Percentiles rank a stretch among this genome's conserved stretches.
phyloP scores from a whole-genome alignment of 2,888 invertebrate species.

The Drosophila sordidula region DNA sequence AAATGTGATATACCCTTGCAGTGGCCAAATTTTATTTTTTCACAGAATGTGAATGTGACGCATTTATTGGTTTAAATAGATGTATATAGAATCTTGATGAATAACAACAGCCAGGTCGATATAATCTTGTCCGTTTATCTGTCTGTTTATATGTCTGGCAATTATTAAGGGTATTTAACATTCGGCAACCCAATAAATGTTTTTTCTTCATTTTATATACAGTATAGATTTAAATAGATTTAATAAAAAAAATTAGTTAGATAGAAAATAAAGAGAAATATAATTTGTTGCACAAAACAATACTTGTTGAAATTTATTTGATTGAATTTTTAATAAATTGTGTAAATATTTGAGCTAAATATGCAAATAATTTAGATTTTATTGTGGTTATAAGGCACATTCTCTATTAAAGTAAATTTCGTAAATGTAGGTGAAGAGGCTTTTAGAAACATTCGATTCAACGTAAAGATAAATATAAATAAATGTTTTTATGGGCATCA shows the following conservation, averaged over 20 bases:
- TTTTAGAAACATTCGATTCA: no score
- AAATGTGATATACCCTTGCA: background rate
- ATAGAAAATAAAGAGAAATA: conserved; percentile 1
- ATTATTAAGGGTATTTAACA: background rate
- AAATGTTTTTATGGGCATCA: no score
- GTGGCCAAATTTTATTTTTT: no score
- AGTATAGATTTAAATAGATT: background rate
- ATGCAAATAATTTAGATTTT: background rate
- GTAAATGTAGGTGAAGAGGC: no score
- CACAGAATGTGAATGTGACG: no score
- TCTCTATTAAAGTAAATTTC: no score
- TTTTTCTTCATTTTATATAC: background rate
- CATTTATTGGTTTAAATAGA: no score
- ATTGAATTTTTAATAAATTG: background rate
- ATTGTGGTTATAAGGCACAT: background rate
- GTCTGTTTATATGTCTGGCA: no score
- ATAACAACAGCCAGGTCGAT: no score
- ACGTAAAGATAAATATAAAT: no score
- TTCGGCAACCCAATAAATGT: background rate
- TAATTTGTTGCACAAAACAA: background rate
- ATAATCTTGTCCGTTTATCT: no score
- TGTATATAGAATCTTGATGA: no score
- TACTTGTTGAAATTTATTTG: background rate
- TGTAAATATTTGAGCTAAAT: background rate
- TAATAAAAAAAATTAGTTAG: background rate